Conservation (phyloP, 2,797 vertebrate genomes). For the Diplodus sargus region DNA sequence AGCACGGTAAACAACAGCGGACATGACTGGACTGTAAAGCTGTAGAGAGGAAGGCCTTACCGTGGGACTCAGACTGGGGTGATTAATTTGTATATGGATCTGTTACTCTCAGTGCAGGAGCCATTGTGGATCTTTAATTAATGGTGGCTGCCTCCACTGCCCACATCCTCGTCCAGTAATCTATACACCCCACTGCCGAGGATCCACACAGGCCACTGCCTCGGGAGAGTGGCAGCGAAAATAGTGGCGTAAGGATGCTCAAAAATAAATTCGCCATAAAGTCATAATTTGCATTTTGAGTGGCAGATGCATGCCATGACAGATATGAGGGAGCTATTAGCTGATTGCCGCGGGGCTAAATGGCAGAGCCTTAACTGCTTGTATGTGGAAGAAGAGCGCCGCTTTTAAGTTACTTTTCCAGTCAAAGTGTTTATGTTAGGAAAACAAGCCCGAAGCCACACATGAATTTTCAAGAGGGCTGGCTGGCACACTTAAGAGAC, state of each 20-base stretch:
- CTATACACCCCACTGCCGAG: constrained; percentile 69
- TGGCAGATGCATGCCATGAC: constrained; percentile 64
- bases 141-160: constrained; percentile 76
- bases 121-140: constrained; percentile 86
- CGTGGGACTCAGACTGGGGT: constrained; percentile 75
- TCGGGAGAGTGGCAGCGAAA: constrained; percentile 45
- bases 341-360: constrained; percentile 57
- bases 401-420: constrained; percentile 65
- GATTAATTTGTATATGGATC: constrained; percentile 86
- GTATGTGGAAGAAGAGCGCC: constrained; percentile 50
- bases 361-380: constrained; percentile 47
- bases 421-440: constrained; percentile 63
- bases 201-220: constrained; percentile 48
- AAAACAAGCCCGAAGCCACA: constrained; percentile 64
- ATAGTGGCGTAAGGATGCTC: constrained; percentile 38
- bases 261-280: constrained; percentile 70
- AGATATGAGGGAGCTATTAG: constrained; percentile 73
- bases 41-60: constrained; percentile 70
- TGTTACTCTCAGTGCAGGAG: constrained; percentile 77
- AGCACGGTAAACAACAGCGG: constrained; percentile 85
- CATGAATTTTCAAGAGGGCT: constrained; percentile 59
- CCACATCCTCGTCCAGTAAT: constrained; percentile 72
- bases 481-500: constrained; percentile 52
- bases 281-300: constrained; percentile 80
- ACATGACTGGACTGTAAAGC: constrained; percentile 86